Percentiles rank a stretch among this genome's conserved stretches.
Evolutionary conservation across 2,113 vertebrate species (phyloP).

Genomic region (Malurus alboscapulatus): DNA sequence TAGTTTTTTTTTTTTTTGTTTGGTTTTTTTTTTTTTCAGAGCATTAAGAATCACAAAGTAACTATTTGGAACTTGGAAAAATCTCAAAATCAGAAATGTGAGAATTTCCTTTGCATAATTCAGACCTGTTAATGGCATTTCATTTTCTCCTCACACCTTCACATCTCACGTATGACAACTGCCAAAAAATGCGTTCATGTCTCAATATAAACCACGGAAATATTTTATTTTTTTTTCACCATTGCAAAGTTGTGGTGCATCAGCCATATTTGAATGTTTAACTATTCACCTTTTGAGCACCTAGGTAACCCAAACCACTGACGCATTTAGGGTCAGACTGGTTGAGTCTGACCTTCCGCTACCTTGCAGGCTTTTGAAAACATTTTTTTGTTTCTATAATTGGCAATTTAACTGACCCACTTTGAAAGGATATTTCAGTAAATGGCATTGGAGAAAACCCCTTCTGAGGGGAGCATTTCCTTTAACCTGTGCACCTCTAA

Average conservation of each 20-base stretch:
- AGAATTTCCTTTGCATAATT: background rate
- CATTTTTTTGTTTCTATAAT: background rate
- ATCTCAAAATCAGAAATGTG: background rate
- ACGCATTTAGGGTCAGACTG: background rate
- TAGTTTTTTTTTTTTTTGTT: background rate
- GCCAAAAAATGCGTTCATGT: rapidly evolving
- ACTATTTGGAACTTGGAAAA: background rate
- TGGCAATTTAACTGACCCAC: slow-evolving; percentile 71
- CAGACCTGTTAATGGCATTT: background rate
- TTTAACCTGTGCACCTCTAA: slow-evolving; percentile 40
- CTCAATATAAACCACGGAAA: background rate
- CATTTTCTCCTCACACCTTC: background rate
- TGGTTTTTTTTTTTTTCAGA: background rate
- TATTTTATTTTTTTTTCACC: background rate
- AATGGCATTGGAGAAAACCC: slow-evolving; percentile 55
- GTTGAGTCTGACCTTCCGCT: background rate
- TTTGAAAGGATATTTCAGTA: slow-evolving; percentile 76
- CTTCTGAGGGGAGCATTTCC: slow-evolving; percentile 63
- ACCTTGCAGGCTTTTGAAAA: background rate
- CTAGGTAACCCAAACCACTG: slow-evolving; percentile 29
- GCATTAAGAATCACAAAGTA: background rate
- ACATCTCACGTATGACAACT: background rate
- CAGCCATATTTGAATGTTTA: background rate
- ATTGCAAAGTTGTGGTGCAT: background rate
- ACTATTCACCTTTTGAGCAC: background rate